Conservation (phyloP, 2,797 vertebrate species). For the Meda fulgida region DNA sequence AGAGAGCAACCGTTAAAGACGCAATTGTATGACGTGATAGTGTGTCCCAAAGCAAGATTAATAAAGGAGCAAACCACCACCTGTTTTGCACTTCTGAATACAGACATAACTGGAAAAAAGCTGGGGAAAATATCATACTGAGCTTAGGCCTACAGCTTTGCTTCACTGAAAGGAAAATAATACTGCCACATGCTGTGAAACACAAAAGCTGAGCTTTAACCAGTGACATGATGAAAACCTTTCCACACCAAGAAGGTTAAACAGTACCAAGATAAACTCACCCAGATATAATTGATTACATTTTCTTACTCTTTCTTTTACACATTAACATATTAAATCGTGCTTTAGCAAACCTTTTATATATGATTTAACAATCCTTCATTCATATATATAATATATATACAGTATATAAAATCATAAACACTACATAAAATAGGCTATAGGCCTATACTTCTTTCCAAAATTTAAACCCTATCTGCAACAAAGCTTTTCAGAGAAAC, state of each 20-base stretch:
- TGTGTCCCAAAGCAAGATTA: too few relatives aligned
- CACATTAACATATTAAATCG: not conserved
- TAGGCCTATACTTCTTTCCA: too few relatives aligned
- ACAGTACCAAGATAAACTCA: not conserved
- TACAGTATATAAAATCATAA: too few relatives aligned
- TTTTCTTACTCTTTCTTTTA: not conserved
- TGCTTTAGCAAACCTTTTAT: not conserved
- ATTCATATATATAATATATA: too few relatives aligned
- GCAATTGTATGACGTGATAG: too few relatives aligned
- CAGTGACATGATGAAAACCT: not conserved
- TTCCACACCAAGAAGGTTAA: not conserved
- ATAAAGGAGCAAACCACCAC: not conserved
- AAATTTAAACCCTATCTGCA: not conserved
- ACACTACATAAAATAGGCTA: too few relatives aligned
- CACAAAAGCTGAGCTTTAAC: constrained; percentile 26
- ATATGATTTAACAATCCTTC: not conserved
- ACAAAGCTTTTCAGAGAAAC: not conserved
- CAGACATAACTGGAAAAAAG: not conserved
- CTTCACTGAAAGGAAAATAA: not conserved
- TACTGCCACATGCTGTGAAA: not conserved
- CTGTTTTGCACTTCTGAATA: not conserved
- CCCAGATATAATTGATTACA: not conserved
- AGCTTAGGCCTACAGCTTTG: not conserved
- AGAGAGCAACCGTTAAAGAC: too few relatives aligned
- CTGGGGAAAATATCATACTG: not conserved